These are phyloP conservation scores for Paracentrotus lividus DNA, from an alignment of 53 echinoderm and acorn worm genomes.

Conservation along the genomic window DNA sequence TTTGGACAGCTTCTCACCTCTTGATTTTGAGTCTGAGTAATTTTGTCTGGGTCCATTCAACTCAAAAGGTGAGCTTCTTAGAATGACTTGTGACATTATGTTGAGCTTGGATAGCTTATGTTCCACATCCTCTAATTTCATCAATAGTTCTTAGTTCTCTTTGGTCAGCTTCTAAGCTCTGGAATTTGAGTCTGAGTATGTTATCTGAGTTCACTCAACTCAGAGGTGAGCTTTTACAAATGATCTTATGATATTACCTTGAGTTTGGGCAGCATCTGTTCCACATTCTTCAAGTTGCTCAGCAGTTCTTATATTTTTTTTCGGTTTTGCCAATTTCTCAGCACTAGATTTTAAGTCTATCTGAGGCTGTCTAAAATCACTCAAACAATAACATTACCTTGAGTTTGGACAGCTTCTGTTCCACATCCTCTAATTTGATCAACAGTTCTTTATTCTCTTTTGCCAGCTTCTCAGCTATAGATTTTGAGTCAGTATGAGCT, in stretches of 20 bases:
- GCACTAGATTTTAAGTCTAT: too few species aligned
- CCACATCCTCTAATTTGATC: constrained; percentile 68
- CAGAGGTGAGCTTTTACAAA: constrained; percentile 70
- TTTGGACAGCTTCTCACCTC: too few species aligned
- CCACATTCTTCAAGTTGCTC: too few species aligned
- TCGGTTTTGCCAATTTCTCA: too few species aligned
- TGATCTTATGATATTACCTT: neutral
- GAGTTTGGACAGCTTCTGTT: constrained; percentile 74
- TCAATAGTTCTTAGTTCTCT: constrained; percentile 73
- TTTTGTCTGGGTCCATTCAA: neutral
- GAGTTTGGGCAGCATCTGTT: too few species aligned
- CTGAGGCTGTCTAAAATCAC: neutral
- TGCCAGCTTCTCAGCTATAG: constrained; percentile 68
- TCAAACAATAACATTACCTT: constrained; percentile 3
- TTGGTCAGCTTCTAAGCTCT: constrained; percentile 70
- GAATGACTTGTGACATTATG: neutral
- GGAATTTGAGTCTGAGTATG: constrained; percentile 65
- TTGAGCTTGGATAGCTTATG: constrained; percentile 70
- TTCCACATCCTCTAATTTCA: constrained; percentile 70
- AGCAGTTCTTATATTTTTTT: neutral
- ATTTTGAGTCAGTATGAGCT: constrained; percentile 67
- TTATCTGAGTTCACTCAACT: constrained; percentile 71
- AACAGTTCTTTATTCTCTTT: constrained; percentile 76
- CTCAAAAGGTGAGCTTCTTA: neutral
- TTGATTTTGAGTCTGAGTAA: too few species aligned